Percentiles rank a stretch among this genome's conserved stretches.
Conservation (phyloP, 2,113 vertebrate genomes). For the Mormoops blainvillei region DNA sequence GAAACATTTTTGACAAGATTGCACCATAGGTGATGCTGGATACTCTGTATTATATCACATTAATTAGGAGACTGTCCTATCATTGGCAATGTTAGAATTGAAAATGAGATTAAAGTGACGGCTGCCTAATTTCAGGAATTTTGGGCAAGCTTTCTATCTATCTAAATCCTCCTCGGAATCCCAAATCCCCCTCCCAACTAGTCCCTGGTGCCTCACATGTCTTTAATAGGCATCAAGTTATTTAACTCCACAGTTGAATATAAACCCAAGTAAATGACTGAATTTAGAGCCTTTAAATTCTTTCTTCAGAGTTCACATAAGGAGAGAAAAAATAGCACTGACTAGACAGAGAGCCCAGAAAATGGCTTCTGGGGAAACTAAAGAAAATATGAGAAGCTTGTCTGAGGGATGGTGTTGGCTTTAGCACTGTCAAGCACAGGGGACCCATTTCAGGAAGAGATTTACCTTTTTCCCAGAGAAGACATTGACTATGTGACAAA, state of each 20-base stretch:
- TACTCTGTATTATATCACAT: neutral
- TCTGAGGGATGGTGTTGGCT: neutral
- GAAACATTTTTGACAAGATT: neutral
- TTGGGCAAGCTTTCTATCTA: neutral
- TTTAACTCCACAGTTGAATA: neutral
- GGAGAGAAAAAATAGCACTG: neutral
- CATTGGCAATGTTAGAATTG: neutral
- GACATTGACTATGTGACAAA: neutral
- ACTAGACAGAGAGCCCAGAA: neutral
- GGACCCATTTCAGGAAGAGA: neutral
- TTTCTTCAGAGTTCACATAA: neutral
- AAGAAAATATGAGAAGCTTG: neutral
- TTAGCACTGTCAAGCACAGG: neutral
- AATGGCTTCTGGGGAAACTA: neutral
- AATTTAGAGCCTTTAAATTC: neutral
- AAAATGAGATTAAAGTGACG: neutral
- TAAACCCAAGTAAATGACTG: neutral
- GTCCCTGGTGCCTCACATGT: neutral
- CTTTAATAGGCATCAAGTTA: neutral
- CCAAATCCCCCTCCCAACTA: neutral
- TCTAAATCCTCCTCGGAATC: neutral
- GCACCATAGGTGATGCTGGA: neutral
- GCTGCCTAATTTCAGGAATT: neutral
- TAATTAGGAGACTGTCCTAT: neutral
- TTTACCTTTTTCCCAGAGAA: neutral